These are phyloP conservation scores for Alligator sinensis DNA, from an alignment of 2,113 vertebrate species.

Conservation along the genomic window DNA sequence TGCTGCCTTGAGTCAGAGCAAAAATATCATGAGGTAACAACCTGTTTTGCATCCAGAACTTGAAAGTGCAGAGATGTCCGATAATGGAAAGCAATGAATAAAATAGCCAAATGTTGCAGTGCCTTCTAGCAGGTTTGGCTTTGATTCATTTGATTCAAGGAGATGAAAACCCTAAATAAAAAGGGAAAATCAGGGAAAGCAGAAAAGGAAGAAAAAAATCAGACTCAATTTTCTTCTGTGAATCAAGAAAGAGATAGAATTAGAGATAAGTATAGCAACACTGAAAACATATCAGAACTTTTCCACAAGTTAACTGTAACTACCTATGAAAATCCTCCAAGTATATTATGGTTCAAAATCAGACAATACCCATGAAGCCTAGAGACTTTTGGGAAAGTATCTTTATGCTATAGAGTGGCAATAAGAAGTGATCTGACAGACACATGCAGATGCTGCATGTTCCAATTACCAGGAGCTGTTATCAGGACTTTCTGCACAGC, in stretches of 20 bases:
- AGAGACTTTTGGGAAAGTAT: constrained; percentile 48
- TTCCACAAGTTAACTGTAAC: not conserved
- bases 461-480: constrained; percentile 59
- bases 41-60: not conserved
- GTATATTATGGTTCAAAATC: constrained; percentile 57
- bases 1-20: not conserved
- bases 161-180: constrained; percentile 19
- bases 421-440: constrained; percentile 52
- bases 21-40: not conserved
- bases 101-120: not conserved
- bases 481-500: constrained; percentile 26
- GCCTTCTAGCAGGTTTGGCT: not conserved
- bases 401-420: not conserved
- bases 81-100: not conserved
- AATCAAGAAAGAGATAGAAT: constrained; percentile 33
- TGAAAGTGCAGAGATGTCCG: not conserved
- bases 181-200: not conserved
- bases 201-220: not conserved
- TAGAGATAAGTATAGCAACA: constrained; percentile 28
- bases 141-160: not conserved
- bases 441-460: constrained; percentile 51
- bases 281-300: constrained; percentile 27
- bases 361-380: constrained; percentile 17
- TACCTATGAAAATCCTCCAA: constrained; percentile 39
- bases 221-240: constrained; percentile 40